Percentiles rank a stretch among this genome's conserved stretches.
Conservation (phyloP, 2,113 vertebrate genomes). For the Heteronetta atricapilla region DNA sequence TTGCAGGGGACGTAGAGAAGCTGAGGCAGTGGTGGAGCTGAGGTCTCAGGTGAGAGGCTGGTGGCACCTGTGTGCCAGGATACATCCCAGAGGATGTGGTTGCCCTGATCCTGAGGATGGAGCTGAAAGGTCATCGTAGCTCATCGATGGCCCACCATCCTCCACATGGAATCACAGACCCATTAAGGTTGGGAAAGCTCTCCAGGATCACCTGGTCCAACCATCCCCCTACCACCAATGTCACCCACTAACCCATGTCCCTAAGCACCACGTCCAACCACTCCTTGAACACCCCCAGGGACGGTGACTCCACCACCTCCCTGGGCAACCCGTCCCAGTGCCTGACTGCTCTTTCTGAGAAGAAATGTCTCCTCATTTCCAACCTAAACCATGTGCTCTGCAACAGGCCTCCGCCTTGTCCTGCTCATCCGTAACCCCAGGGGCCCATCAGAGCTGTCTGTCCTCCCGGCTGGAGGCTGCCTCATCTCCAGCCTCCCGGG, state of each 20-base stretch:
- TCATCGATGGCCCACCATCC: rapidly evolving
- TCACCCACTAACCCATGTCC: too few species aligned
- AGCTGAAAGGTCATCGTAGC: neutral
- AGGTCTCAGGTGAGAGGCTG: neutral
- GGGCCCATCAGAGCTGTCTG: neutral
- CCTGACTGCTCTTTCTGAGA: too few species aligned
- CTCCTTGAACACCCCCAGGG: too few species aligned
- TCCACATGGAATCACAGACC: too few species aligned
- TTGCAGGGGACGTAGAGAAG: neutral
- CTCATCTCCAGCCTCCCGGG: neutral
- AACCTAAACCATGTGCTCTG: neutral
- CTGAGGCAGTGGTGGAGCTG: neutral
- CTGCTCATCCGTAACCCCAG: neutral
- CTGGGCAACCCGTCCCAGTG: too few species aligned
- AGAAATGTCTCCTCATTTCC: too few species aligned
- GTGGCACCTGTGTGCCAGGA: neutral
- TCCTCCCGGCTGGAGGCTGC: neutral
- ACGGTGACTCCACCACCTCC: too few species aligned
- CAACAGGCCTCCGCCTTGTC: neutral
- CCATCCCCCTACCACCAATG: too few species aligned
- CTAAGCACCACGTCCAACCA: too few species aligned
- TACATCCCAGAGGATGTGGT: rapidly evolving
- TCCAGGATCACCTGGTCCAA: too few species aligned
- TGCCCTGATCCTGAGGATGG: neutral
- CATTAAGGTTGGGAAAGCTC: too few species aligned